Evolutionary conservation across 2,113 vertebrate genomes (phyloP).

Genomic region (Odocoileus hemionus): DNA sequence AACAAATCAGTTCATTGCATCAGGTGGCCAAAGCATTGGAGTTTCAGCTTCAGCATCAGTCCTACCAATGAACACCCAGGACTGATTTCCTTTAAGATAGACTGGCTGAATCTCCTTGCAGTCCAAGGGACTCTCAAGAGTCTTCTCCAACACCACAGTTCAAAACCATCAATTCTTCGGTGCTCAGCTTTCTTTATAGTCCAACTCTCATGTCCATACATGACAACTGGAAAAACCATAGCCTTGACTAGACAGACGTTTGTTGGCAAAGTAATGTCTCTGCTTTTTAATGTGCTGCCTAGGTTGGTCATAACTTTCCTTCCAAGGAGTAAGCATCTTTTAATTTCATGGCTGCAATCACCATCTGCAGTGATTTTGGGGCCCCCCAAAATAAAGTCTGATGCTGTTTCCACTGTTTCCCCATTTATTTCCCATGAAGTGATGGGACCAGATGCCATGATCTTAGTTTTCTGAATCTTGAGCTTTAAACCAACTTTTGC

Average conservation of each 20-base stretch:
- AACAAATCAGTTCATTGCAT: background rate
- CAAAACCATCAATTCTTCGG: accelerated
- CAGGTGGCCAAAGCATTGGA: background rate
- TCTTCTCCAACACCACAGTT: background rate
- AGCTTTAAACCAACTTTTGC: background rate
- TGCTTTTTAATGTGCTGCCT: background rate
- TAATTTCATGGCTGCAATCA: background rate
- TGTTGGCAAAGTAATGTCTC: background rate
- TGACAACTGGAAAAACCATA: background rate
- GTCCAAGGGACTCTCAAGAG: background rate
- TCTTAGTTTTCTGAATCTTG: background rate
- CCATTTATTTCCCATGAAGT: background rate
- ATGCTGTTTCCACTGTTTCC: background rate
- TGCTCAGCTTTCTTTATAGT: background rate
- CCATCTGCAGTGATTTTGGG: background rate
- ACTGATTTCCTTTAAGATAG: background rate
- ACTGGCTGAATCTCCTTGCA: background rate
- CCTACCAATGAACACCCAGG: background rate
- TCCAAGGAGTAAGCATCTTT: background rate
- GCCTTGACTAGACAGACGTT: background rate
- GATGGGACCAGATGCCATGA: background rate
- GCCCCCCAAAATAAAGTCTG: background rate
- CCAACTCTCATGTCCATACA: background rate
- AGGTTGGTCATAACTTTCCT: background rate
- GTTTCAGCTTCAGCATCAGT: background rate